These are phyloP conservation scores for Heterohyrax brucei DNA, from an alignment of 2,797 vertebrate genomes.

Conservation along the genomic window DNA sequence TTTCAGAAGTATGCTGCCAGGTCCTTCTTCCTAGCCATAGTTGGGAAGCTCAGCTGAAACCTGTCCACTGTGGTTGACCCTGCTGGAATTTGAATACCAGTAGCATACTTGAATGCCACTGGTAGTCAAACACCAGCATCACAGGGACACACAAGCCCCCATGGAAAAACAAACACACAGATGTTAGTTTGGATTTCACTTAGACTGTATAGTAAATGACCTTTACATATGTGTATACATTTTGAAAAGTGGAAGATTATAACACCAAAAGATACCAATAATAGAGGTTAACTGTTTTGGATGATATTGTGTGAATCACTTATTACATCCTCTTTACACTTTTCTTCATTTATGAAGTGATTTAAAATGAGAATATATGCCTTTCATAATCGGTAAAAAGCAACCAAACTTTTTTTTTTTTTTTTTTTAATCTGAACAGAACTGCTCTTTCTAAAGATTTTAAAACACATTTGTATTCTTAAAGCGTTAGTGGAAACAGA, in stretches of 20 bases:
- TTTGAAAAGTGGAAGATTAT: not conserved
- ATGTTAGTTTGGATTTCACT: not conserved
- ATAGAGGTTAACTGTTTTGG: not conserved
- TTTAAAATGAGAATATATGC: not conserved
- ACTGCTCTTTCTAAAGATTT: not conserved
- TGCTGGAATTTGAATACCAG: too few species aligned
- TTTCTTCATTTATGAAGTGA: not conserved
- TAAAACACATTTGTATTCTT: not conserved
- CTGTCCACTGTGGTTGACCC: too few species aligned
- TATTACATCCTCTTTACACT: not conserved
- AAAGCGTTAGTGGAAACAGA: not conserved
- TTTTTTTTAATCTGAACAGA: not conserved
- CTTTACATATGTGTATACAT: not conserved
- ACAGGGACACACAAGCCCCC: too few species aligned
- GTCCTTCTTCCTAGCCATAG: too few species aligned
- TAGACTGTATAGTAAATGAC: not conserved
- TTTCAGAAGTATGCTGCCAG: too few species aligned
- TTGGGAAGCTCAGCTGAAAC: too few species aligned
- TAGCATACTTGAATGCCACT: too few species aligned
- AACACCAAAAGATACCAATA: not conserved
- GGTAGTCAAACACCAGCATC: too few species aligned
- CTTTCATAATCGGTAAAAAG: not conserved
- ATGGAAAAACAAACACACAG: too few species aligned
- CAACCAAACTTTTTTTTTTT: not conserved
- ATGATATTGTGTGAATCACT: not conserved